phyloP scores from a whole-genome alignment of 1,140 invertebrate species.

The Plutomurus gul region DNA sequence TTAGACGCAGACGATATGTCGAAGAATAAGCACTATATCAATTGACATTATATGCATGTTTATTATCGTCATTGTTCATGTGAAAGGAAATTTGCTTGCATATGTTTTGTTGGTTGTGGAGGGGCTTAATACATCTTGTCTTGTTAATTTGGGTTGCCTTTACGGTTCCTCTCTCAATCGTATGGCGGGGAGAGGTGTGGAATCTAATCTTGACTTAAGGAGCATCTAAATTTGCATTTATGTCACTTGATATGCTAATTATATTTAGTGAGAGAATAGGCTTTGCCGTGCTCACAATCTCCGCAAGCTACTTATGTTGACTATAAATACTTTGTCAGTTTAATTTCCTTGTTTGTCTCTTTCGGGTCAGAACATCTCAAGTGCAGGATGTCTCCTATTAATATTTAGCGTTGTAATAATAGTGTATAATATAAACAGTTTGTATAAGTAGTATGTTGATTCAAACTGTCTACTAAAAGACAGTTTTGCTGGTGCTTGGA shows the following conservation, averaged over 20 bases:
- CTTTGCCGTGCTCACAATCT: background rate
- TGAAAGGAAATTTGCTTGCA: no score
- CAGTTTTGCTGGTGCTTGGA: no score
- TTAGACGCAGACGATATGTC: no score
- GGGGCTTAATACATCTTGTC: background rate
- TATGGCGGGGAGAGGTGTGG: background rate
- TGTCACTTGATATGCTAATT: conserved; percentile 4
- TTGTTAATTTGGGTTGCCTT: background rate
- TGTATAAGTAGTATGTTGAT: no score
- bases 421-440: no score
- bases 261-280: background rate
- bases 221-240: background rate
- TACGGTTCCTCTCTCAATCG: background rate
- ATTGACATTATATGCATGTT: no score
- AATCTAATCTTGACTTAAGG: background rate
- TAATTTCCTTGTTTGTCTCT: background rate
- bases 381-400: background rate
- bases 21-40: no score
- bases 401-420: no score
- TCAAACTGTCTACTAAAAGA: no score
- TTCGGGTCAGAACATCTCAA: background rate
- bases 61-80: no score
- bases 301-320: background rate
- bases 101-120: no score
- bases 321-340: background rate